Evolutionary conservation across 1,140 invertebrate species (phyloP).

Genomic region (Hypsibius dujardini): DNA sequence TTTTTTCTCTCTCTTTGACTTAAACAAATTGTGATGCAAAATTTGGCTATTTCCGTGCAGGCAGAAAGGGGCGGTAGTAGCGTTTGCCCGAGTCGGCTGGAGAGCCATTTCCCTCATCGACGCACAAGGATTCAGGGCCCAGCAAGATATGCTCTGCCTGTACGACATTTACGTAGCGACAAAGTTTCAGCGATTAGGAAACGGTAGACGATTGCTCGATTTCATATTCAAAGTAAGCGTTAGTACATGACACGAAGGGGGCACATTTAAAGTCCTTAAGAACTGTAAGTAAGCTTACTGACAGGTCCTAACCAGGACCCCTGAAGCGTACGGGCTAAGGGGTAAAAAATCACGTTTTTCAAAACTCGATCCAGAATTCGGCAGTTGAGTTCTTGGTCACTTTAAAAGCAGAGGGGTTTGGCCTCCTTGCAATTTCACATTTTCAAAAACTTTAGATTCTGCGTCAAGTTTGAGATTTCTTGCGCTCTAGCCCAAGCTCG

Average conservation of each 20-base stretch:
- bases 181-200: constrained; percentile 17
- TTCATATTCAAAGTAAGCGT: not conserved
- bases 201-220: not conserved
- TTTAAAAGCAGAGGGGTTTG: no score
- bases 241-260: not conserved
- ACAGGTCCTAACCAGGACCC: no score
- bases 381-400: not conserved
- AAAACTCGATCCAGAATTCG: not conserved
- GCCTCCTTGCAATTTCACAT: no score
- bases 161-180: constrained; percentile 6
- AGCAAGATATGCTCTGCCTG: constrained; percentile 9
- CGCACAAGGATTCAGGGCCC: not conserved
- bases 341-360: no score
- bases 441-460: no score
- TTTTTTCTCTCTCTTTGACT: no score
- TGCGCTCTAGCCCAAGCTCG: no score
- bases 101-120: not conserved
- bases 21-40: no score
- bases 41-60: not conserved
- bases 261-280: no score
- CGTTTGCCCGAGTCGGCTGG: not conserved
- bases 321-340: no score
- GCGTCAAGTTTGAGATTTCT: no score
- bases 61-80: not conserved
- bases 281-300: no score